Percentiles rank a stretch among this genome's conserved stretches.
Evolutionary conservation across 2,888 invertebrate species (phyloP).

Genomic region (Tineola bisselliella): DNA sequence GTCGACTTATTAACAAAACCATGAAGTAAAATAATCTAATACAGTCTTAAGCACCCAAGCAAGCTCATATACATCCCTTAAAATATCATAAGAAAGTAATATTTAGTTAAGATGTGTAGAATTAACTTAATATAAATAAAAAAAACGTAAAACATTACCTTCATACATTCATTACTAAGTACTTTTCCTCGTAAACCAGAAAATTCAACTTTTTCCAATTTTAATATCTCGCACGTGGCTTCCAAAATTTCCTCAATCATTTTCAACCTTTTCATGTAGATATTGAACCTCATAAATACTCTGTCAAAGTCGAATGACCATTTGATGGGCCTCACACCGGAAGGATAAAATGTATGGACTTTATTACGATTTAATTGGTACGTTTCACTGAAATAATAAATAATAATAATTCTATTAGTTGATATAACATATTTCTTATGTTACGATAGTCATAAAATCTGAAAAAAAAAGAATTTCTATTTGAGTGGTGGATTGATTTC

Average conservation of each 20-base stretch:
- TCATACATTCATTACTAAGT: slow-evolving; percentile 62
- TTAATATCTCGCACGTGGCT: slow-evolving; percentile 82
- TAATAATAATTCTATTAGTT: too few species aligned
- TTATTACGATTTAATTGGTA: slow-evolving; percentile 65
- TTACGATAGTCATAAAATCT: too few species aligned
- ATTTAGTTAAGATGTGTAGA: too few species aligned
- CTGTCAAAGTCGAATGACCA: slow-evolving; percentile 81
- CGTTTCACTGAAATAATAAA: slow-evolving; percentile 38
- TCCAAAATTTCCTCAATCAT: slow-evolving; percentile 77
- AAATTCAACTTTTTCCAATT: slow-evolving; percentile 86
- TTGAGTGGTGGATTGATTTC: too few species aligned
- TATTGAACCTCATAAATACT: slow-evolving; percentile 74
- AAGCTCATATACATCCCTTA: too few species aligned
- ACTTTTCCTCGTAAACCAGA: slow-evolving; percentile 74
- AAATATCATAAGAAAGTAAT: too few species aligned
- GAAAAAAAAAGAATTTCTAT: too few species aligned
- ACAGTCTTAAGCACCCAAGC: too few species aligned
- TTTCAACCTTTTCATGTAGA: slow-evolving; percentile 71
- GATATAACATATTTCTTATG: too few species aligned
- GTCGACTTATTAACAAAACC: too few species aligned
- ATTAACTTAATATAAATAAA: background rate
- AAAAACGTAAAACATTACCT: slow-evolving; percentile 26
- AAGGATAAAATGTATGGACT: slow-evolving; percentile 63
- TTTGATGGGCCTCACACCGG: slow-evolving; percentile 66
- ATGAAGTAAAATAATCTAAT: too few species aligned